These are phyloP conservation scores for Alviniconcha strummeri DNA, from an alignment of 2,888 invertebrate genomes.

Conservation along the genomic window DNA sequence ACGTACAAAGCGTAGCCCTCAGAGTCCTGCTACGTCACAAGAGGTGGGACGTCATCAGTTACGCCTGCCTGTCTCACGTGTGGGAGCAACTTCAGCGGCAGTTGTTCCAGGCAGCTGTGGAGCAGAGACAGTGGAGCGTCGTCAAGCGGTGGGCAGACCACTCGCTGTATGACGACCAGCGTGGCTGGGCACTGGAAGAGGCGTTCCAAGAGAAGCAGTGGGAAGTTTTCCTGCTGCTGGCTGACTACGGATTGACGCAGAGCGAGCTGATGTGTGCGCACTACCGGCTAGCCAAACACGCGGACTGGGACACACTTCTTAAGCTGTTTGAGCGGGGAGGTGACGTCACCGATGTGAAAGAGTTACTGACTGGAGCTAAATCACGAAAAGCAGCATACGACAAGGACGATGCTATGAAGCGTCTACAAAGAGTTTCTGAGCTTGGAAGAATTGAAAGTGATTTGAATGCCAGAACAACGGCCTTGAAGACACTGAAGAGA, in stretches of 20 bases:
- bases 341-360: not conserved
- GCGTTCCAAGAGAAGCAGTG: not conserved
- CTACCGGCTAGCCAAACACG: not conserved
- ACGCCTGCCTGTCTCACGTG: constrained; percentile 17
- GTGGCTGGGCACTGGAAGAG: not conserved
- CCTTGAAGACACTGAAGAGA: not conserved
- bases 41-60: constrained; percentile 2
- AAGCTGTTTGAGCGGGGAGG: not conserved
- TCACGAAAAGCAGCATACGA: too few relatives aligned
- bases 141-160: too few relatives aligned
- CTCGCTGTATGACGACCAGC: not conserved
- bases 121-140: not conserved
- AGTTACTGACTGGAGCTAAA: not conserved
- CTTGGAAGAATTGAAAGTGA: not conserved
- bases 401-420: not conserved
- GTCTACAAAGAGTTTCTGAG: not conserved
- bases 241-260: not conserved
- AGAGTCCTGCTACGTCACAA: not conserved
- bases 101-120: not conserved
- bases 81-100: not conserved
- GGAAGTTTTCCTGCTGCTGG: not conserved
- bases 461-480: too few relatives aligned
- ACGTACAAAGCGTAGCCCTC: constrained; percentile 3
- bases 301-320: not conserved
- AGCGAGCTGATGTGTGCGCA: not conserved